A percentile compares a stretch with the other conserved stretches of the same genome.
Conservation (phyloP, 2,797 vertebrate species). For the Anguilla anguilla region DNA sequence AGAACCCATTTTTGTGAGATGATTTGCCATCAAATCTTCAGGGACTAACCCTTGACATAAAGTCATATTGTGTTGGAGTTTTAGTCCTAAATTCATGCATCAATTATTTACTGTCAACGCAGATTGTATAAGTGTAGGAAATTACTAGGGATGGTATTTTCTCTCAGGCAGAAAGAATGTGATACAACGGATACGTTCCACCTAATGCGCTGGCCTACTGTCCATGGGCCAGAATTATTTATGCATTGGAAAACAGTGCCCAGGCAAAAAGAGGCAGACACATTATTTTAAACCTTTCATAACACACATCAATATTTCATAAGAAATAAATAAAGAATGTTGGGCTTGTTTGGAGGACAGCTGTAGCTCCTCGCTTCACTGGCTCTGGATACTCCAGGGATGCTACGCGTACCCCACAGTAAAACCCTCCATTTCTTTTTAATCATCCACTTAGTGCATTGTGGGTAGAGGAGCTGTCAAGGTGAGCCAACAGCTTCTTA, state of each 20-base stretch:
- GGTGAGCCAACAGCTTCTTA: slow-evolving; percentile 82
- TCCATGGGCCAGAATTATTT: slow-evolving; percentile 93
- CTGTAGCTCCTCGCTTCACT: slow-evolving; percentile 94
- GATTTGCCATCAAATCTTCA: slow-evolving; percentile 92
- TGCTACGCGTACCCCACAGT: slow-evolving; percentile 88
- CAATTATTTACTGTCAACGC: slow-evolving; percentile 97
- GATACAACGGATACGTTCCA: slow-evolving; percentile 89
- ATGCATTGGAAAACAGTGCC: slow-evolving; percentile 97
- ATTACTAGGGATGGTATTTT: slow-evolving; percentile 98
- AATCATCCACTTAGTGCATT: slow-evolving; percentile 99
- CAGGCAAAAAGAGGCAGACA: slow-evolving; percentile 85
- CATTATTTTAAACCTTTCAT: slow-evolving; percentile 99
- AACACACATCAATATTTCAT: slow-evolving; percentile 99
- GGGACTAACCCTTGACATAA: slow-evolving; percentile 99
- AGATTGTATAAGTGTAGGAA: slow-evolving; percentile 99
- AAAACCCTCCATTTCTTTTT: slow-evolving; percentile 99
- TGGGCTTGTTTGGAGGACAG: slow-evolving; percentile 98
- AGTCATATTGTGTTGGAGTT: slow-evolving; percentile 99
- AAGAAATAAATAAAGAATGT: slow-evolving; percentile 99
- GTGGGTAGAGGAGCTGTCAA: slow-evolving; percentile 91
- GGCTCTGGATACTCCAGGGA: slow-evolving; percentile 88
- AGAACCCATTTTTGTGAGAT: slow-evolving; percentile 91
- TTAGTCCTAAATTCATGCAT: slow-evolving; percentile 99
- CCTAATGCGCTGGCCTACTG: slow-evolving; percentile 83
- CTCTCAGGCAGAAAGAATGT: slow-evolving; percentile 99